Base-by-base conservation (phyloP, 2,113 vertebrate genomes). In the Scomber japonicus region DNA sequence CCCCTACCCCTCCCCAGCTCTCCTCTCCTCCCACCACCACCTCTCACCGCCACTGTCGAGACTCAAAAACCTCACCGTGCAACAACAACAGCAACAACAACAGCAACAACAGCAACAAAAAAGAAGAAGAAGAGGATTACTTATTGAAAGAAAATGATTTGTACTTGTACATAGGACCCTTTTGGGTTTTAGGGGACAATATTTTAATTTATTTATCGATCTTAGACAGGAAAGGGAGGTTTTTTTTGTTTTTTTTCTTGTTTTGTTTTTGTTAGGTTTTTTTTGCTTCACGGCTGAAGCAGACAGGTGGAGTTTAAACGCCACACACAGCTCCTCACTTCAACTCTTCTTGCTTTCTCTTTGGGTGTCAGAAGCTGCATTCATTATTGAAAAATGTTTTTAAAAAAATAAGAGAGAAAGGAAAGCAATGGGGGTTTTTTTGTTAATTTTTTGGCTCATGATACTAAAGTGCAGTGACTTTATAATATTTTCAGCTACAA, bases 141-240 rank as follows among this genome's bases (percentile, higher is more conserved):
- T 27, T 78, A 60, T 45, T 3, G 53, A 81, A 75, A 85, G 85
- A 71, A 79, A 57, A 78, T 51, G 70, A 84, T 93, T 93, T 93
- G 86, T 91, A 92, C 81, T 89, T 95, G 95, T 95, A 95, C 80
- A 95, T 93, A 95, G 80, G 81, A 91, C 63, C 87, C 73, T 79
- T 78, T 71, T 63, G 75, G 91, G 89, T 82, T 90, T 81, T 84
- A 81, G 91, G 91, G 92, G 86, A 89, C 76, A 31, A 78, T 75
- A 68, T 92, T 90, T 93, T 95, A 91, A 95, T 94, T 96, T 95
- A 95, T 94, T 95, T 93, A 91, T 94, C 92, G 61, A 76, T 91
- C 83, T 88, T 89, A 90, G 86, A 90, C 7, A 84, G 83, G 81
- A 92, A 72, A 61, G 71, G 69, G 71, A 68, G 80, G 59, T 65